A percentile compares a stretch with the other conserved stretches of the same genome.
phyloP scores from a whole-genome alignment of 2,888 invertebrate species.

The Lobophora halterata region DNA sequence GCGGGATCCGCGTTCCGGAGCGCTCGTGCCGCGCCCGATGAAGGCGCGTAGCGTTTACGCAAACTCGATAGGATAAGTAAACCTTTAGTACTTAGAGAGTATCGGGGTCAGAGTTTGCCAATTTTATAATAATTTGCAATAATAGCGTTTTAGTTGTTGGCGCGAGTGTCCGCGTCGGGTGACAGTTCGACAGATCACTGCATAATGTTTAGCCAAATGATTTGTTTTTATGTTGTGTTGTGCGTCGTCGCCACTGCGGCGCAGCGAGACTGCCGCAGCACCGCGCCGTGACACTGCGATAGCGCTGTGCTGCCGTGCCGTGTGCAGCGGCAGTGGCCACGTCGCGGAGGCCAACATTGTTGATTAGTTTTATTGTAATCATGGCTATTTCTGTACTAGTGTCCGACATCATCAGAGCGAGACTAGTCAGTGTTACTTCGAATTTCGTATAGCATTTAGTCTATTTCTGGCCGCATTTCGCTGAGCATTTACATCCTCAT shows the following conservation, averaged over 20 bases:
- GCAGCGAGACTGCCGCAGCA: too few relatives aligned
- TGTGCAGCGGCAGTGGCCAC: constrained; percentile 36
- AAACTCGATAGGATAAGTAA: constrained; percentile 48
- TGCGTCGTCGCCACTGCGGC: constrained; percentile 17
- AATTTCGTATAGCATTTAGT: constrained; percentile 33
- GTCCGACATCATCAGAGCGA: constrained; percentile 26
- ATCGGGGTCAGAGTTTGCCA: constrained; percentile 49
- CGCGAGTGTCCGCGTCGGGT: constrained; percentile 30
- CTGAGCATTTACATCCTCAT: constrained; percentile 54
- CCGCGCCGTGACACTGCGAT: too few relatives aligned
- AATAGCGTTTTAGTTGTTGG: constrained; percentile 44
- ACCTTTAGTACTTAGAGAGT: constrained; percentile 69
- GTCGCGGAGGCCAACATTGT: constrained; percentile 46
- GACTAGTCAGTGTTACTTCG: constrained; percentile 49
- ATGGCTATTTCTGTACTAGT: constrained; percentile 33
- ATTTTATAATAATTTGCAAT: constrained; percentile 55
- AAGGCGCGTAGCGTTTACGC: constrained; percentile 17
- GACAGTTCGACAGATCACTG: constrained; percentile 31
- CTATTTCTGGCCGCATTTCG: constrained; percentile 55
- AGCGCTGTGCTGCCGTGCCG: neutral
- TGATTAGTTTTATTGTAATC: constrained; percentile 64
- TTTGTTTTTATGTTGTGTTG: constrained; percentile 42
- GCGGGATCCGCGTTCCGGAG: neutral
- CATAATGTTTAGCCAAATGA: constrained; percentile 49
- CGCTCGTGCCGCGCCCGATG: constrained; percentile 26